Conservation (phyloP, 2,113 vertebrate species). For the Phrynocephalus versicolor region DNA sequence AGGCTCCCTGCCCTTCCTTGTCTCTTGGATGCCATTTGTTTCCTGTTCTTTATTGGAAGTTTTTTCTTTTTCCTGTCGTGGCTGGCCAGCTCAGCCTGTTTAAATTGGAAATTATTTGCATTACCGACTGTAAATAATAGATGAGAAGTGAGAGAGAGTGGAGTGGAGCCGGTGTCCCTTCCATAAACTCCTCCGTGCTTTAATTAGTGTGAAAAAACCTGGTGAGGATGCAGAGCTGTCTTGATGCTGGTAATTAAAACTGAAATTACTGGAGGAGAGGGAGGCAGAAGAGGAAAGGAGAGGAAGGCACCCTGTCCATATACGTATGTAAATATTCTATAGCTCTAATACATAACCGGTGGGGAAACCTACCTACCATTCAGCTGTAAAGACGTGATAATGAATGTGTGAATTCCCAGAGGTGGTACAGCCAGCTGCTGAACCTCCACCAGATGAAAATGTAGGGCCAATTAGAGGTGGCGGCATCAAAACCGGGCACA, state of each 20-base stretch:
- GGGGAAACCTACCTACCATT: slow-evolving; percentile 83
- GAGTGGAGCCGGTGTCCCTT: slow-evolving; percentile 83
- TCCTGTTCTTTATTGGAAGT: slow-evolving; percentile 57
- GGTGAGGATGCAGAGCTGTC: slow-evolving; percentile 86
- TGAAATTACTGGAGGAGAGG: slow-evolving; percentile 85
- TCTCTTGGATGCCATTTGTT: slow-evolving; percentile 40
- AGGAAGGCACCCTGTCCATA: not conserved
- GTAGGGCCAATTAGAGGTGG: slow-evolving; percentile 90
- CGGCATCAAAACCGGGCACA: slow-evolving; percentile 85
- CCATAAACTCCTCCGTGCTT: slow-evolving; percentile 90
- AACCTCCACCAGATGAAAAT: slow-evolving; percentile 89
- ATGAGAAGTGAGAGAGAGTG: slow-evolving; percentile 89
- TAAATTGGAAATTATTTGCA: slow-evolving; percentile 94
- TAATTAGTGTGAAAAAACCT: slow-evolving; percentile 93
- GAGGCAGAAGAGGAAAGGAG: not conserved
- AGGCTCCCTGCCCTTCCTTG: slow-evolving; percentile 47
- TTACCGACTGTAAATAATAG: slow-evolving; percentile 90
- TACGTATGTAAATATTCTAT: slow-evolving; percentile 40
- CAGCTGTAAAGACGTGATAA: slow-evolving; percentile 97
- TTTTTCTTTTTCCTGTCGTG: slow-evolving; percentile 53
- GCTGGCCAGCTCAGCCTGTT: slow-evolving; percentile 84
- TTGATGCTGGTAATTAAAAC: slow-evolving; percentile 93
- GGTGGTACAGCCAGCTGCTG: slow-evolving; percentile 86
- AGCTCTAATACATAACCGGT: not conserved
- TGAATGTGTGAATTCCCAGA: slow-evolving; percentile 94